Evolutionary conservation across 2,888 invertebrate genomes (phyloP).

Genomic region (Notodonta ziczac): DNA sequence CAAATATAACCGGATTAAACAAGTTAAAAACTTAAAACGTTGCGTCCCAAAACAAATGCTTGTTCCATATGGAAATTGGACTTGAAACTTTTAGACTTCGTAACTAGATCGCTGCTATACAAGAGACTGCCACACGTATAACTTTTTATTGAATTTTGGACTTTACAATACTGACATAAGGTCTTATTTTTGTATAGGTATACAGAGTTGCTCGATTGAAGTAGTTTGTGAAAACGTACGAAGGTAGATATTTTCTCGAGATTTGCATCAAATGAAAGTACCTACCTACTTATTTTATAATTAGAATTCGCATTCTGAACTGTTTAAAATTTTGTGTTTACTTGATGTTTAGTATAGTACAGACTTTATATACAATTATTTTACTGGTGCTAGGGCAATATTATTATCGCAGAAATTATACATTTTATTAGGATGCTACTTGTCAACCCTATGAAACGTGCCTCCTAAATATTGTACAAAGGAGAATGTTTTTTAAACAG

Average conservation of each 20-base stretch:
- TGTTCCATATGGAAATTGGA: constrained; percentile 29
- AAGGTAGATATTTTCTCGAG: constrained; percentile 8
- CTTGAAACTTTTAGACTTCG: constrained; percentile 21
- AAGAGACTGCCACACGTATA: not conserved
- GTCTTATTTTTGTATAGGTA: constrained; percentile 6
- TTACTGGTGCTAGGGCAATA: no score
- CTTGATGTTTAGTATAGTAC: no score
- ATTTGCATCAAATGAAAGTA: constrained; percentile 21
- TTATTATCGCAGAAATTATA: not conserved
- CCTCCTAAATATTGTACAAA: not conserved
- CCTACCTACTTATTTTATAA: constrained; percentile 8
- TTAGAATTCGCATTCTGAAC: constrained; percentile 13
- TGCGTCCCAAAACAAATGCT: constrained; percentile 17
- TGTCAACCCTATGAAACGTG: not conserved
- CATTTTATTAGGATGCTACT: not conserved
- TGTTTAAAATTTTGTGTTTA: no score
- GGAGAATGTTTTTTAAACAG: not conserved
- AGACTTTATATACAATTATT: no score
- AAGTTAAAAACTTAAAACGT: constrained; percentile 29
- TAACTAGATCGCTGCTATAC: constrained; percentile 15
- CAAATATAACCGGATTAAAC: constrained; percentile 22
- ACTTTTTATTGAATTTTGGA: constrained; percentile 10
- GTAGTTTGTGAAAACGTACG: constrained; percentile 10
- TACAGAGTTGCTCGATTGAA: constrained; percentile 8
- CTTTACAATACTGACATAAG: not conserved